Conservation (phyloP, 2,888 invertebrate species). For the Polyommatus icarus region DNA sequence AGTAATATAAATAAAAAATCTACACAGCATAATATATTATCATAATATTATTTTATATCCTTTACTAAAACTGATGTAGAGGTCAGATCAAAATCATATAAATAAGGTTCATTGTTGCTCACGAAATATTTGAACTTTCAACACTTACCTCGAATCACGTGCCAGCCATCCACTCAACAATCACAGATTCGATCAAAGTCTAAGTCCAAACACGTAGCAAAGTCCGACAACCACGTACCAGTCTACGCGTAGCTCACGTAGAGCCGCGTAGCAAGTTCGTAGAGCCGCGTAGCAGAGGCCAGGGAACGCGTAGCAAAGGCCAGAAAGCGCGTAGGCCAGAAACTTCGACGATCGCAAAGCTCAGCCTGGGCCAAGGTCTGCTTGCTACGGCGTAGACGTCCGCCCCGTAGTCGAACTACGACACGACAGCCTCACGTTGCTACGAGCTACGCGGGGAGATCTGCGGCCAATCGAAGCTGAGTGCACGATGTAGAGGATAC, state of each 20-base stretch:
- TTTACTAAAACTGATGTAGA: too few relatives aligned
- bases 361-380: constrained; percentile 70
- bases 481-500: constrained; percentile 64
- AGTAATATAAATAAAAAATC: not conserved
- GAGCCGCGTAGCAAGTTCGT: not conserved
- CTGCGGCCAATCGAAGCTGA: constrained; percentile 77
- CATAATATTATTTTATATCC: too few relatives aligned
- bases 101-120: not conserved
- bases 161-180: constrained; percentile 21
- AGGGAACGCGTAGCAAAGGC: not conserved
- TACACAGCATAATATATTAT: too few relatives aligned
- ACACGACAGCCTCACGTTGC: constrained; percentile 77
- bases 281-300: not conserved
- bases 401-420: constrained; percentile 71
- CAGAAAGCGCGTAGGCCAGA: not conserved
- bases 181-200: constrained; percentile 15
- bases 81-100: too few relatives aligned
- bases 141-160: constrained; percentile 33
- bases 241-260: not conserved
- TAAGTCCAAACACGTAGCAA: constrained; percentile 4
- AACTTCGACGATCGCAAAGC: constrained; percentile 53
- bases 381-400: constrained; percentile 68
- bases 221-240: not conserved
- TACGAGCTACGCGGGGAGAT: constrained; percentile 77
- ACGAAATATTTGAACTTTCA: not conserved